Evolutionary conservation across 2,113 vertebrate species (phyloP).

Genomic region (Callipepla squamata): DNA sequence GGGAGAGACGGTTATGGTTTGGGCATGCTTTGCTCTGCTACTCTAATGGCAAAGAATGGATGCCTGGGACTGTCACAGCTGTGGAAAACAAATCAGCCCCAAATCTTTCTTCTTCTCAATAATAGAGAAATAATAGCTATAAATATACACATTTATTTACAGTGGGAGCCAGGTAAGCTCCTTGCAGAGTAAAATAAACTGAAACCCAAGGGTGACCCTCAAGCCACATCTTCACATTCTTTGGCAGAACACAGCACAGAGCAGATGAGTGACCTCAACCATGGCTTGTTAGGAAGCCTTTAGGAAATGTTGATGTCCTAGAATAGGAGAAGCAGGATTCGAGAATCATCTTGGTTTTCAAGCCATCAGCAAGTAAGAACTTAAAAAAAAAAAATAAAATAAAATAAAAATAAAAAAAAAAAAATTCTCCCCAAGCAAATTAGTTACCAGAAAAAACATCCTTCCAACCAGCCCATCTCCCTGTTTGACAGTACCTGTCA

Average conservation of each 20-base stretch:
- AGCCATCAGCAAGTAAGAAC: background rate
- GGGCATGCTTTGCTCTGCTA: background rate
- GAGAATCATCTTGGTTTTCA: background rate
- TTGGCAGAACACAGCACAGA: background rate
- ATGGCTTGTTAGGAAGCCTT: background rate
- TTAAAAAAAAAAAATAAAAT: background rate
- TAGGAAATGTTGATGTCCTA: background rate
- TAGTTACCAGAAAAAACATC: constrained; percentile 67
- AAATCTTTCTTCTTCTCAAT: background rate
- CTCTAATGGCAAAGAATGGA: background rate
- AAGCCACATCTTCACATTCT: background rate
- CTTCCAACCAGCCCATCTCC: constrained; percentile 49
- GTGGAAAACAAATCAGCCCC: background rate
- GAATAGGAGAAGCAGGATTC: background rate
- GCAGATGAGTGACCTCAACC: background rate
- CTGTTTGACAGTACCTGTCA: constrained; percentile 75
- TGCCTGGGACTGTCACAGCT: background rate
- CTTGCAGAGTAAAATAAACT: background rate
- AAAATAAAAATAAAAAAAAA: background rate
- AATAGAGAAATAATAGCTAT: background rate
- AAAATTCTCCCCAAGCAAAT: constrained; percentile 71
- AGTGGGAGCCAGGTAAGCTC: background rate
- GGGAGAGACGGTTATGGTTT: background rate
- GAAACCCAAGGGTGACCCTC: background rate
- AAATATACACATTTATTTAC: background rate